phyloP scores from a whole-genome alignment of 2,888 invertebrate species.

The Thelaira solivaga region DNA sequence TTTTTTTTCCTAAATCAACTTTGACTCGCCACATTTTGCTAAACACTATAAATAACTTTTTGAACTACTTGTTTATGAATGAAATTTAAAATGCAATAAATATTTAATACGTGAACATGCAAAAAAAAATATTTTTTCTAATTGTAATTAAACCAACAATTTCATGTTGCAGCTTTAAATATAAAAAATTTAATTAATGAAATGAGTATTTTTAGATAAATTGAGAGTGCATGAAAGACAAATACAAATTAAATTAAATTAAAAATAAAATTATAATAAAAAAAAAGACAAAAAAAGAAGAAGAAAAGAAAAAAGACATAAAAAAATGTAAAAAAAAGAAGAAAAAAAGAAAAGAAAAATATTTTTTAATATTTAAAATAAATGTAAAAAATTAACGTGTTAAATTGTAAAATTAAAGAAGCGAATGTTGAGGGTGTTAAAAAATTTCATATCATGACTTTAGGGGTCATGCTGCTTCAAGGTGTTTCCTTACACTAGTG shows the following conservation, averaged over 20 bases:
- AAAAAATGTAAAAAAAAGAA: too few species aligned
- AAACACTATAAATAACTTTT: constrained; percentile 28
- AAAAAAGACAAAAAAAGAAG: too few species aligned
- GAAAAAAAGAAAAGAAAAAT: not conserved
- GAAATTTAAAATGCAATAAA: constrained; percentile 32
- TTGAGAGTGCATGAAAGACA: too few species aligned
- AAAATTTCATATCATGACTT: too few species aligned
- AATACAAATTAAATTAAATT: too few species aligned
- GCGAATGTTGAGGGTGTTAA: too few species aligned
- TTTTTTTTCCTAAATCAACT: constrained; percentile 20
- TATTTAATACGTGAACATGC: not conserved
- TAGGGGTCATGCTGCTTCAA: too few species aligned
- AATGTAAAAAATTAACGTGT: too few species aligned
- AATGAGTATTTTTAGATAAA: constrained; percentile 16
- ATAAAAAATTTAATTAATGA: constrained; percentile 46
- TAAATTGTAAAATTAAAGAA: too few species aligned
- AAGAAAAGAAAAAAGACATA: too few species aligned
- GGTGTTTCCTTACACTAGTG: too few species aligned
- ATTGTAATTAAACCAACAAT: constrained; percentile 30
- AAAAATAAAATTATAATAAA: too few species aligned
- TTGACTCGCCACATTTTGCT: constrained; percentile 35
- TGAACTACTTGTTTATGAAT: not conserved
- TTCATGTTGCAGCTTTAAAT: constrained; percentile 29
- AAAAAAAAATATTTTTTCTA: constrained; percentile 7
- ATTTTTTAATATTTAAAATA: constrained; percentile 16